Base-by-base conservation (phyloP, 1,140 invertebrate species). In the Ptiloglossa arizonensis region DNA sequence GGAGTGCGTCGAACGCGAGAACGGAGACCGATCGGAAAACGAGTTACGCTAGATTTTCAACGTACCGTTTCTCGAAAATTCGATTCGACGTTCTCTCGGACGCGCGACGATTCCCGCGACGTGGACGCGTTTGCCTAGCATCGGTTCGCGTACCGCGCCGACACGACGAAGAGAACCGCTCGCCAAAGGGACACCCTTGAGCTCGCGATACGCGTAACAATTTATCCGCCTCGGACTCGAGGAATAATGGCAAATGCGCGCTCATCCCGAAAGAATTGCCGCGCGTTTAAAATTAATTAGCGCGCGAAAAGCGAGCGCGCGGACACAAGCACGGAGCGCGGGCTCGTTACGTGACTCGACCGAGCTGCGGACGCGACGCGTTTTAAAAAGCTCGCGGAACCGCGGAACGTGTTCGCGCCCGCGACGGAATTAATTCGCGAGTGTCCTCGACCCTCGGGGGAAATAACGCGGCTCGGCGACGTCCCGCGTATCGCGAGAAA, bases 371-470 rank as follows among this genome's bases (percentile, higher is more conserved):
- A 70, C 5, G 56, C 15, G 62, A n/a, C 27, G 27, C 35, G 32
- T 38, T 60, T 60, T 60, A 60, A 38, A 60, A 60, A 38, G 5
- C 17, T 59, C 56, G 24, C 22, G 44, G 44, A 11, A 46, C 0
- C 64, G 66, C 50, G 54, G 32, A 64, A 73, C 27, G 38, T 50
- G 41, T 44, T 52, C 27, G 44, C 32, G 38, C 1, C n/a, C 38
- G 19, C 29, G 52, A 50, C 54, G 22, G 68, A 72, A 67, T 72
- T 79, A 79, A 81, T 72, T 73, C 46, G 62, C 56, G 38, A 46
- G 68, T 57, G 68, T 73, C 52, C 56, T 32, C 75, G 56, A 54
- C 67, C 38, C 27, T 44, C 62, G 19, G 35, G 60, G 74, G 67
- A 80, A 77, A 78, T 80, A 71, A 77, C 50, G 32, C 38, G 13